Evolutionary conservation across 1,140 invertebrate species (phyloP), one percentile per base, ranked within the genome.

Genomic region (Drosophila novamexicana): DNA sequence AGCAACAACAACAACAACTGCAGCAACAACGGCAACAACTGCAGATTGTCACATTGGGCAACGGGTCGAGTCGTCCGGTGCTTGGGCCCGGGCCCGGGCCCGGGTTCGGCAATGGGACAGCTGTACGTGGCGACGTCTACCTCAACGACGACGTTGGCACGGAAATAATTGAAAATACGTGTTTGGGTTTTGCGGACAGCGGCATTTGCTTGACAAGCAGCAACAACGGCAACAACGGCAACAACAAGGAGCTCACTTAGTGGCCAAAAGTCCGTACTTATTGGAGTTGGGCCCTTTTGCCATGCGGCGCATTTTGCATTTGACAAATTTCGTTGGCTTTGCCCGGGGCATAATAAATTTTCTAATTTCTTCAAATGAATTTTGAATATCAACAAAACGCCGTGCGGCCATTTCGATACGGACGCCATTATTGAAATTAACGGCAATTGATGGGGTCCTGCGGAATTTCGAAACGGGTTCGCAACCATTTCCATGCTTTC

Each of bases 101-200:
- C 18, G 49, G 22, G 36, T 67, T 40, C 49, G 50, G 62, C 67
- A 56, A 37, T 40, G 40, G 61, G 45, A 59, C 65, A 68, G 64
- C 49, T 74, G 69, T 45, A 62, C 64, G 42, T 56, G 68, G 47
- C 54, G 42, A 81, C 74, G 67, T 79, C 71, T 86, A 86, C 82
- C 81, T 83, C 72, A 39, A 67, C 68, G 81, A 70, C 77, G 67
- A 86, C 75, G 71, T 82, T 88, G 83, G 79, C 83, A 88, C 84
- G 84, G 84, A 89, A 89, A 89, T 89, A 89, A 89, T 89, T 89
- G 84, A 89, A 89, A 89, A 89, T 89, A 89, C 84, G 84, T 89
- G 84, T 89, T 89, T 89, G 84, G 84, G 85, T 89, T 88, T 86
- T 86, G 84, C 67, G 83, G 83, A 88, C 83, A 83, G 58, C 79